These are phyloP conservation scores for Myripristis murdjan DNA, from an alignment of 2,797 vertebrate species.

Conservation along the genomic window DNA sequence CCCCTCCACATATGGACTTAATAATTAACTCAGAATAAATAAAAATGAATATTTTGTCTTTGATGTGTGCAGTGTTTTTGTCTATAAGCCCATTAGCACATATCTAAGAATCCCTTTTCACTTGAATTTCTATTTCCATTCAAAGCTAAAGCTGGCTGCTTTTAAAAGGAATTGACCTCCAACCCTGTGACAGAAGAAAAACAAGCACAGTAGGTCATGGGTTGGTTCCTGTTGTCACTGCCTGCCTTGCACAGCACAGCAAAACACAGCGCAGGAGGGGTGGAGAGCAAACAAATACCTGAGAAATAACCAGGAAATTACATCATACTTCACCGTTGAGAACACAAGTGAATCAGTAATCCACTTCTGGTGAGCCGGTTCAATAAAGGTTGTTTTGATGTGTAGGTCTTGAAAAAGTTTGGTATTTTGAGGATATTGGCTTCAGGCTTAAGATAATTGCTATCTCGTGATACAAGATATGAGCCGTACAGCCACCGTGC, in stretches of 20 bases:
- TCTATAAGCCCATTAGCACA: conserved; percentile 60
- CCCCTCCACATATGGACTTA: conserved; percentile 73
- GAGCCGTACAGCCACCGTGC: conserved; percentile 15
- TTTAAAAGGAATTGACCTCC: conserved; percentile 82
- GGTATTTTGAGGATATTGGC: conserved; percentile 67
- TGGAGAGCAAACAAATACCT: conserved; percentile 78
- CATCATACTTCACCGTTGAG: conserved; percentile 71
- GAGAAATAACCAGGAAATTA: conserved; percentile 83
- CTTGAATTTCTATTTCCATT: conserved; percentile 69
- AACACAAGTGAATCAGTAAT: conserved; percentile 81
- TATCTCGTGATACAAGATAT: conserved; percentile 44
- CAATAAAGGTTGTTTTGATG: conserved; percentile 59
- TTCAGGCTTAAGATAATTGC: conserved; percentile 64
- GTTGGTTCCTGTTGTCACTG: conserved; percentile 77
- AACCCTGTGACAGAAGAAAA: conserved; percentile 76
- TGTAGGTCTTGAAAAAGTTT: conserved; percentile 47
- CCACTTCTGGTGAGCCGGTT: conserved; percentile 59
- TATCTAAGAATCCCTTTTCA: conserved; percentile 30
- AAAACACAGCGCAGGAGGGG: conserved; percentile 60
- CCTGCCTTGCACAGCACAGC: conserved; percentile 54
- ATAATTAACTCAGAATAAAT: conserved; percentile 75
- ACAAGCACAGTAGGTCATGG: conserved; percentile 82
- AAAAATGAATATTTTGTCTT: conserved; percentile 58
- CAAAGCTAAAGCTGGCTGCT: conserved; percentile 58
- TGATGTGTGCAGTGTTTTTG: conserved; percentile 9